phyloP scores from a whole-genome alignment of 2,113 vertebrate species.

The Rissa tridactyla region DNA sequence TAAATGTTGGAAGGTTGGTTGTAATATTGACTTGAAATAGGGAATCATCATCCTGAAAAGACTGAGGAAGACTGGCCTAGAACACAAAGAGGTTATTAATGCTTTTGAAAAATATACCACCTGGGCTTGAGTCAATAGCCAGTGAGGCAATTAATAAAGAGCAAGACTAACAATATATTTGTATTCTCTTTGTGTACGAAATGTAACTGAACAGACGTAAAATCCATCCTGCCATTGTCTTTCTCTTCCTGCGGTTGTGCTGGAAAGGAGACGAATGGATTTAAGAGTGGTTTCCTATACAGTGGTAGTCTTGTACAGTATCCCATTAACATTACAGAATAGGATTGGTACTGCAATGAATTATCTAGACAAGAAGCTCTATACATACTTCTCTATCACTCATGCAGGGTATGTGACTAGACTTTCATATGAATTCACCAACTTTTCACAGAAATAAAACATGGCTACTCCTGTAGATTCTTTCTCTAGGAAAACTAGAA shows the following conservation, averaged over 20 bases:
- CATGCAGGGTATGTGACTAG: neutral
- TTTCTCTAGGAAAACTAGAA: neutral
- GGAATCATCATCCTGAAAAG: slow-evolving; percentile 28
- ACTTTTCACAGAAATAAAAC: neutral
- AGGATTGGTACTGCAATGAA: slow-evolving; percentile 31
- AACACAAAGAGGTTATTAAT: slow-evolving; percentile 59
- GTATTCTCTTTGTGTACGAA: slow-evolving; percentile 45
- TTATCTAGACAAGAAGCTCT: slow-evolving; percentile 38
- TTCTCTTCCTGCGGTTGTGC: neutral
- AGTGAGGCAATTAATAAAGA: slow-evolving; percentile 53
- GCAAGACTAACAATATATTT: slow-evolving; percentile 49
- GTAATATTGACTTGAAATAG: slow-evolving; percentile 19
- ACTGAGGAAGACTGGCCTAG: slow-evolving; percentile 9
- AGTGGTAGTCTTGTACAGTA: slow-evolving; percentile 22
- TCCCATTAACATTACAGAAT: slow-evolving; percentile 52
- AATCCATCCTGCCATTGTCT: slow-evolving; percentile 55
- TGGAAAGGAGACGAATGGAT: slow-evolving; percentile 47
- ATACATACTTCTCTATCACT: slow-evolving; percentile 4
- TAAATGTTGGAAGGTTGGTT: neutral
- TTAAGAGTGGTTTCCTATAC: slow-evolving; percentile 52
- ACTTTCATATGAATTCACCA: neutral
- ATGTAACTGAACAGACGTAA: slow-evolving; percentile 22
- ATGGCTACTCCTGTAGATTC: neutral
- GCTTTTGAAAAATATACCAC: slow-evolving; percentile 43
- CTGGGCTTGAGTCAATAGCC: slow-evolving; percentile 28